phyloP scores from a whole-genome alignment of 2,888 invertebrate species.

The Noctua janthina region DNA sequence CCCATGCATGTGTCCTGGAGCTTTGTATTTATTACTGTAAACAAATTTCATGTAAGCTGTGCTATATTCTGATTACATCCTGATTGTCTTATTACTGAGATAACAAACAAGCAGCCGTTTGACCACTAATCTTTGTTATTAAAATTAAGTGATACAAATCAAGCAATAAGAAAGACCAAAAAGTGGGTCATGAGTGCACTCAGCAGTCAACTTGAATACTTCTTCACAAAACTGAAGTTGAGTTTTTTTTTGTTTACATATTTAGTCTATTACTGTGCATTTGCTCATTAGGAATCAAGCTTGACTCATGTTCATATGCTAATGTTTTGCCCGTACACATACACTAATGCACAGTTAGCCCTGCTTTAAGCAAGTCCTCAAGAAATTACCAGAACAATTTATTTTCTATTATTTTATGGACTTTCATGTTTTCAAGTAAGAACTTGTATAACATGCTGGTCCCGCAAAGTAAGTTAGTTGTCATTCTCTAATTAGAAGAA shows the following conservation, averaged over 20 bases:
- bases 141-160: not conserved
- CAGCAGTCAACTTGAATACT: not conserved
- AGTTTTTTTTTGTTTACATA: not conserved
- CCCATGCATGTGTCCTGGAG: not conserved
- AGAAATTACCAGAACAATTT: not conserved
- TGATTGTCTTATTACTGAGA: not conserved
- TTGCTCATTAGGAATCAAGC: not conserved
- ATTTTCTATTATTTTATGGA: not conserved
- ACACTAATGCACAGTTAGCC: not conserved
- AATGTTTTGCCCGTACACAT: not conserved
- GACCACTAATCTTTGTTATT: not conserved
- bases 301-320: not conserved
- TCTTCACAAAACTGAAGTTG: not conserved
- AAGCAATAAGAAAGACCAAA: not conserved
- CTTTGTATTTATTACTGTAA: not conserved
- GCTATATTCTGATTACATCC: not conserved
- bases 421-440: not conserved
- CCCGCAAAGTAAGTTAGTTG: not conserved
- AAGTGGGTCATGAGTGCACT: not conserved
- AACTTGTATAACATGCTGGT: not conserved
- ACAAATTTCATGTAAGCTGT: not conserved
- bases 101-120: not conserved
- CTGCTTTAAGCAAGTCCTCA: not conserved
- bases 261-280: not conserved
- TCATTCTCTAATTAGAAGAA: not conserved